These are phyloP conservation scores for Agelas oroides DNA, from an alignment of 37 sponge, comb jelly and placozoan species.

Conservation along the genomic window DNA sequence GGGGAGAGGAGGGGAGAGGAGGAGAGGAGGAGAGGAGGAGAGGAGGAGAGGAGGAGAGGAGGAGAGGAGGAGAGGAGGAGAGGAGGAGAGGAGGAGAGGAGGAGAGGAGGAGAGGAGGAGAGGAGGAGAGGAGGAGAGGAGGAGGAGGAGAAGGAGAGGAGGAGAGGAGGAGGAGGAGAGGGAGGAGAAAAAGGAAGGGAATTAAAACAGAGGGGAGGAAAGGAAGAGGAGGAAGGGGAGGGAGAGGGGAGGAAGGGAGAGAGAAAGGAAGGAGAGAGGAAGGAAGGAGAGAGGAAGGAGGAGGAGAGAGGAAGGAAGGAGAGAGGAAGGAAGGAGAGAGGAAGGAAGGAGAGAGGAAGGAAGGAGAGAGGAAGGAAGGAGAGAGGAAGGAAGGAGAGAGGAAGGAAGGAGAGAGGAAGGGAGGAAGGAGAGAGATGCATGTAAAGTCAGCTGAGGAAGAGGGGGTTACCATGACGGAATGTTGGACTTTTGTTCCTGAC, in stretches of 20 bases:
- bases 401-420: too few relatives aligned
- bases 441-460: not conserved
- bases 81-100: not conserved
- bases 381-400: not conserved
- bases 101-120: too few relatives aligned
- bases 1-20: not conserved
- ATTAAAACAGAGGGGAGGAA: not conserved
- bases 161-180: not conserved
- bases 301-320: not conserved
- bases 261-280: not conserved
- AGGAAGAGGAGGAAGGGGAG: not conserved
- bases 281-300: too few relatives aligned
- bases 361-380: not conserved
- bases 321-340: not conserved
- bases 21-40: not conserved
- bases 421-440: too few relatives aligned
- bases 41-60: not conserved
- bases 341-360: not conserved
- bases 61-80: not conserved
- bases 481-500: not conserved
- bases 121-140: not conserved
- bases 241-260: not conserved
- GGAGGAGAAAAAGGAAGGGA: too few relatives aligned
- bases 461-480: not conserved
- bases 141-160: not conserved